Evolutionary conservation across 2,797 vertebrate genomes (phyloP).

Genomic region (Malacoctenus gilli): DNA sequence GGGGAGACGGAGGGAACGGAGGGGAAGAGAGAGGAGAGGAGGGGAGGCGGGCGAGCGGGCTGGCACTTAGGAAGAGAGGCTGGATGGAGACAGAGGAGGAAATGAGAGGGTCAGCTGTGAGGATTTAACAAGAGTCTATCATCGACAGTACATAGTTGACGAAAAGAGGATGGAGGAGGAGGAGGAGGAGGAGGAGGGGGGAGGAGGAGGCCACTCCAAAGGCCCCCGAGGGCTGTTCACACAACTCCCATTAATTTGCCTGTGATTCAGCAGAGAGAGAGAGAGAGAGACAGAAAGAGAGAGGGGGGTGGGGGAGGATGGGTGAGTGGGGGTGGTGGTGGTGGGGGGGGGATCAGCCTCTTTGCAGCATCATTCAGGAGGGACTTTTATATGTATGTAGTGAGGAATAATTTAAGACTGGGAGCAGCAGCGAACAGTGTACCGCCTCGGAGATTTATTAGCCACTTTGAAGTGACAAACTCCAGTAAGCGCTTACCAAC

Average conservation of each 20-base stretch:
- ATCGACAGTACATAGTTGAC: conserved; percentile 55
- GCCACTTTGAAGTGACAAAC: conserved; percentile 24
- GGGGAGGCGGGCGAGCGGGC: conserved; percentile 16
- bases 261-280: conserved; percentile 59
- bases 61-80: conserved; percentile 26
- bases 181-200: conserved; percentile 22
- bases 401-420: conserved; percentile 15
- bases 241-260: conserved; percentile 73
- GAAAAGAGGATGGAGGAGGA: conserved; percentile 29
- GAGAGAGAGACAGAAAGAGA: conserved; percentile 23
- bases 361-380: conserved; percentile 7
- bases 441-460: conserved; percentile 19
- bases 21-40: conserved; percentile 12
- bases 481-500: conserved; percentile 10
- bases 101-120: conserved; percentile 67
- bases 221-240: conserved; percentile 65
- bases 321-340: too few relatives aligned
- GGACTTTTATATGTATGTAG: conserved; percentile 8
- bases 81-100: conserved; percentile 44
- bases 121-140: conserved; percentile 74
- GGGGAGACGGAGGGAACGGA: conserved; percentile 37
- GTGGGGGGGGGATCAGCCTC: conserved; percentile 4
- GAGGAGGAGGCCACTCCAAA: conserved; percentile 50
- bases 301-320: background rate
- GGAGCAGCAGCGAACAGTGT: conserved; percentile 12